These are phyloP conservation scores for Stenichneumon culpator DNA, from an alignment of 2,888 invertebrate genomes.

Conservation along the genomic window DNA sequence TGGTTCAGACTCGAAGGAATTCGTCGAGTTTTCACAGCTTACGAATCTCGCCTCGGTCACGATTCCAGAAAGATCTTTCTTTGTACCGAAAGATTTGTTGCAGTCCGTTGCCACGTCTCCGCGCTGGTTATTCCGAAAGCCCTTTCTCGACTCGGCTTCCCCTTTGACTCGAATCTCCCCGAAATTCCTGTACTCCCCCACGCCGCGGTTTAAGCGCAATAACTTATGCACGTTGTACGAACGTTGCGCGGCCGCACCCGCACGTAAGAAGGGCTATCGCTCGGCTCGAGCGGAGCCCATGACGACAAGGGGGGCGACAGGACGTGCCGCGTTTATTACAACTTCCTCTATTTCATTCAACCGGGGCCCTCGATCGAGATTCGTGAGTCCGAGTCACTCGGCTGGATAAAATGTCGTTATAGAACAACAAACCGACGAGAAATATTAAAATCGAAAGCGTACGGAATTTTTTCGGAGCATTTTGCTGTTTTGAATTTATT, in stretches of 20 bases:
- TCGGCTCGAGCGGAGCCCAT: not conserved
- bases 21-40: constrained; percentile 37
- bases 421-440: not conserved
- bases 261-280: constrained; percentile 46
- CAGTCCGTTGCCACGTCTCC: constrained; percentile 25
- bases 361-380: constrained; percentile 46
- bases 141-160: constrained; percentile 15
- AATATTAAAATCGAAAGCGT: not conserved
- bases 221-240: constrained; percentile 52
- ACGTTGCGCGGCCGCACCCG: constrained; percentile 47
- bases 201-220: constrained; percentile 16
- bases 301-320: constrained; percentile 40
- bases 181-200: constrained; percentile 44
- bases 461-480: not conserved
- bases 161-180: constrained; percentile 24
- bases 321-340: constrained; percentile 67
- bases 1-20: constrained; percentile 18
- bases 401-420: constrained; percentile 58
- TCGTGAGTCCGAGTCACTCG: constrained; percentile 59
- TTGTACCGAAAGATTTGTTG: constrained; percentile 50
- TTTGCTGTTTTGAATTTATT: not conserved
- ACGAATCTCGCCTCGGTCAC: constrained; percentile 43
- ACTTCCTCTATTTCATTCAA: constrained; percentile 66
- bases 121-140: constrained; percentile 50
- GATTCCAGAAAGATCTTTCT: constrained; percentile 46